Evolutionary conservation across 2,113 vertebrate species (phyloP).

Genomic region (Edolisoma coerulescens): DNA sequence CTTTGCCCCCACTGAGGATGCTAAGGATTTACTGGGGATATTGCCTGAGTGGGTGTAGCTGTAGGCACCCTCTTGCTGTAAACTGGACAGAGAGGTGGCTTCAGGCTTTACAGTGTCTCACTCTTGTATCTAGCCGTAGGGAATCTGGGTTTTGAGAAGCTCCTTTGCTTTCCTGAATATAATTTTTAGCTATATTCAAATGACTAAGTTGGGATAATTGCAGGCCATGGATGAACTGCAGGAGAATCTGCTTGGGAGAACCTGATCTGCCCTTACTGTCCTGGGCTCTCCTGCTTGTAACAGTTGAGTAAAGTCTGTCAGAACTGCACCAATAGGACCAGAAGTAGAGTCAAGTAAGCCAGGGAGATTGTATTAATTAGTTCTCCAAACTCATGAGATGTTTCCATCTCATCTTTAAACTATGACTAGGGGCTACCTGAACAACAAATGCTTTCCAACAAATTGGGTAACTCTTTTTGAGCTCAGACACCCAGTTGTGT

Average conservation of each 20-base stretch:
- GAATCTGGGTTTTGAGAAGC: not conserved
- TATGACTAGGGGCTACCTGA: not conserved
- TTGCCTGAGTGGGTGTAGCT: accelerated
- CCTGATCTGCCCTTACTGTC: not conserved
- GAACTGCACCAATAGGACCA: not conserved
- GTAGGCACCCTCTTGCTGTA: not conserved
- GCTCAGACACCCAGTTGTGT: not conserved
- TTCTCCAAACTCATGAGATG: not conserved
- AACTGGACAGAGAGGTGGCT: not conserved
- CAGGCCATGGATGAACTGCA: not conserved
- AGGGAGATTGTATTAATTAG: not conserved
- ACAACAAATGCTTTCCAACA: not conserved
- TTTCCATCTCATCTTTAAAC: not conserved
- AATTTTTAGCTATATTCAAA: not conserved
- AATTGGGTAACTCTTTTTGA: not conserved
- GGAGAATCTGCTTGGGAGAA: not conserved
- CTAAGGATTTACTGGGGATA: not conserved
- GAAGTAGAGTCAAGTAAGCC: not conserved
- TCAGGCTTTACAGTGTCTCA: not conserved
- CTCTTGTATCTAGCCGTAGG: not conserved
- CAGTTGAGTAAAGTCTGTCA: not conserved
- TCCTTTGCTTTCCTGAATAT: not conserved
- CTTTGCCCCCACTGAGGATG: not conserved
- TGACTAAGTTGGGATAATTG: not conserved
- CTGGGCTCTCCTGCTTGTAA: not conserved